A percentile compares a stretch with the other conserved stretches of the same genome.
phyloP scores from a whole-genome alignment of 2,888 invertebrate species.

The Timandra comae region DNA sequence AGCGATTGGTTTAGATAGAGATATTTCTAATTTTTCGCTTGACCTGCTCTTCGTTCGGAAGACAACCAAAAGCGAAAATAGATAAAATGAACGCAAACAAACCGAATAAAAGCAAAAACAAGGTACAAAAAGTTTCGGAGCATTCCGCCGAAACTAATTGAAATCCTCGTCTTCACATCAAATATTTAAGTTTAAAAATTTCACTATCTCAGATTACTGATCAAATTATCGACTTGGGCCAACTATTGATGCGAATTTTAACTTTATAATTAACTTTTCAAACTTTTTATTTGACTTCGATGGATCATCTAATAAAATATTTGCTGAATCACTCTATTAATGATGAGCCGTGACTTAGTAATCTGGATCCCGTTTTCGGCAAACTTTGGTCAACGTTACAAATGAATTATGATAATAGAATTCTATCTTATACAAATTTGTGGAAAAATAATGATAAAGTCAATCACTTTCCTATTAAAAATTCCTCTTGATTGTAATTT shows the following conservation, averaged over 20 bases:
- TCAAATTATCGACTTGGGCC: slow-evolving; percentile 23
- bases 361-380: slow-evolving; percentile 13
- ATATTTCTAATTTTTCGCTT: slow-evolving; percentile 69
- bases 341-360: slow-evolving; percentile 24
- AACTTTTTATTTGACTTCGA: slow-evolving; percentile 13
- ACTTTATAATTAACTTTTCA: slow-evolving; percentile 19
- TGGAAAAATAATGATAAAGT: too few species aligned
- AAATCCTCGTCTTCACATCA: slow-evolving; percentile 40
- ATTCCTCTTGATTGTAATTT: too few species aligned
- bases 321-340: slow-evolving; percentile 28
- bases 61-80: slow-evolving; percentile 48
- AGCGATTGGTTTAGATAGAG: slow-evolving; percentile 49
- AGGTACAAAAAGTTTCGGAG: slow-evolving; percentile 29
- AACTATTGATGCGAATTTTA: slow-evolving; percentile 15
- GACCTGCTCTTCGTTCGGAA: slow-evolving; percentile 41
- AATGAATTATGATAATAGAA: too few species aligned
- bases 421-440: too few species aligned
- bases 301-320: slow-evolving; percentile 9
- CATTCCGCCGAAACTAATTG: slow-evolving; percentile 39
- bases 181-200: slow-evolving; percentile 36
- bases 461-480: too few species aligned
- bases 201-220: slow-evolving; percentile 26
- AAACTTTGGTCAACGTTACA: too few species aligned
- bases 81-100: slow-evolving; percentile 54
- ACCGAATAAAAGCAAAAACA: slow-evolving; percentile 43